These are phyloP conservation scores for Branchinecta sandiegonensis DNA, from an alignment of 2,888 invertebrate species.

Conservation along the genomic window DNA sequence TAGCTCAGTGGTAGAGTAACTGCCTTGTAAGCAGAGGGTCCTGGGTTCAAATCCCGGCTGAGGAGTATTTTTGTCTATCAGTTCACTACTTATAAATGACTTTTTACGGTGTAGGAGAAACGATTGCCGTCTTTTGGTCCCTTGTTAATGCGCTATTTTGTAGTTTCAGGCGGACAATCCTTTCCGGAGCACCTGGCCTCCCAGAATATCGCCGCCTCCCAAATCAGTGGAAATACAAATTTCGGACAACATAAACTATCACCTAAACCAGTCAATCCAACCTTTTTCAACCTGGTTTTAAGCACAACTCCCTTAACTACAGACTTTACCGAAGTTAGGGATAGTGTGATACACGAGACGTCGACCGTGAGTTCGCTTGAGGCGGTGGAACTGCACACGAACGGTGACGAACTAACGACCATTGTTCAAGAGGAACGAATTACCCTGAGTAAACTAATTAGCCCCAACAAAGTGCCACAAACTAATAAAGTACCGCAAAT, in stretches of 20 bases:
- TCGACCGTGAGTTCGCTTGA: neutral
- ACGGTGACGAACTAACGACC: neutral
- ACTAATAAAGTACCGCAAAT: neutral
- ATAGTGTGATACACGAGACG: neutral
- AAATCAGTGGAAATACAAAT: neutral
- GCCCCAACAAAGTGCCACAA: neutral
- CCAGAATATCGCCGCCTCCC: neutral
- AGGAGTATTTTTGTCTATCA: too few relatives aligned
- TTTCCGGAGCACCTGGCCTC: conserved; percentile 5
- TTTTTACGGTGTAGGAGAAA: too few relatives aligned
- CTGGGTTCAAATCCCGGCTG: too few relatives aligned
- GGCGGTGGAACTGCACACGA: neutral
- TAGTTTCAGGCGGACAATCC: neutral
- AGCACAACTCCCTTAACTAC: neutral
- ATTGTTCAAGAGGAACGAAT: conserved; percentile 1
- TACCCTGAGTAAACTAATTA: conserved; percentile 2
- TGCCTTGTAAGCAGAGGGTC: too few relatives aligned
- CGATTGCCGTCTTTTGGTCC: too few relatives aligned
- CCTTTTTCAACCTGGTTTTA: neutral
- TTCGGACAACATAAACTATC: neutral
- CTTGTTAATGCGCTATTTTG: too few relatives aligned
- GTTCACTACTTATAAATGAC: too few relatives aligned
- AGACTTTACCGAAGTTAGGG: neutral
- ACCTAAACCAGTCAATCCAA: neutral
- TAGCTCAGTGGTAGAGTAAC: too few relatives aligned